Percentiles rank a stretch among this genome's conserved stretches.
Conservation (phyloP, 2,113 vertebrate genomes). For the Rhabdornis inornatus region DNA sequence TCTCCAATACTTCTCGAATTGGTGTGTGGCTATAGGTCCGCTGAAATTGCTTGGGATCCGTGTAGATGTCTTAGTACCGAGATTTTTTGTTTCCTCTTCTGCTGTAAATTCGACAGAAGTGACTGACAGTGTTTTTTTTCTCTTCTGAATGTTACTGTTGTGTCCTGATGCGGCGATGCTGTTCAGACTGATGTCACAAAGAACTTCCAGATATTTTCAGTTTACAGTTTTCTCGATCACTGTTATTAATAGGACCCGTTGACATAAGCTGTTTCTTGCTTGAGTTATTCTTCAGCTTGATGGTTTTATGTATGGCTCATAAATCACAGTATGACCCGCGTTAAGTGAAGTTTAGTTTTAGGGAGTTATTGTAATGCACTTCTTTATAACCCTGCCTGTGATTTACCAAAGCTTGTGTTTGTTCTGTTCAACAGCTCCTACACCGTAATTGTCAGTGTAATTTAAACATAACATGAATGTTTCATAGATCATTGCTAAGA, state of each 20-base stretch:
- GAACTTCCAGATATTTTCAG: background rate
- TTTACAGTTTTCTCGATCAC: background rate
- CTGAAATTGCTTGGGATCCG: background rate
- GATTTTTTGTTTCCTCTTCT: background rate
- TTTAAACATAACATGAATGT: background rate
- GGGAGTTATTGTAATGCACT: background rate
- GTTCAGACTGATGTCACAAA: background rate
- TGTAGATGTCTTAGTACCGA: background rate
- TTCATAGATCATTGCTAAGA: background rate
- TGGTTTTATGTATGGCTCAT: background rate
- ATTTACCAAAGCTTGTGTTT: background rate
- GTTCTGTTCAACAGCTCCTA: background rate
- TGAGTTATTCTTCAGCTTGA: background rate
- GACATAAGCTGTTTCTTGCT: background rate
- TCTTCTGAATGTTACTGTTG: background rate
- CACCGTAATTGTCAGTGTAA: background rate
- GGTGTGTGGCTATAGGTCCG: background rate
- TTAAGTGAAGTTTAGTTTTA: slow-evolving; percentile 32
- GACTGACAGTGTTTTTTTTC: background rate
- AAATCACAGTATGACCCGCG: background rate
- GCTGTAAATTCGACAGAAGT: background rate
- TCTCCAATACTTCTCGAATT: background rate
- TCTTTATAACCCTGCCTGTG: background rate
- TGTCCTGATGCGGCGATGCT: background rate
- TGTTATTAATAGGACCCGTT: background rate